These are phyloP conservation scores for Trichechus manatus DNA, from an alignment of 2,113 vertebrate genomes.

Conservation along the genomic window DNA sequence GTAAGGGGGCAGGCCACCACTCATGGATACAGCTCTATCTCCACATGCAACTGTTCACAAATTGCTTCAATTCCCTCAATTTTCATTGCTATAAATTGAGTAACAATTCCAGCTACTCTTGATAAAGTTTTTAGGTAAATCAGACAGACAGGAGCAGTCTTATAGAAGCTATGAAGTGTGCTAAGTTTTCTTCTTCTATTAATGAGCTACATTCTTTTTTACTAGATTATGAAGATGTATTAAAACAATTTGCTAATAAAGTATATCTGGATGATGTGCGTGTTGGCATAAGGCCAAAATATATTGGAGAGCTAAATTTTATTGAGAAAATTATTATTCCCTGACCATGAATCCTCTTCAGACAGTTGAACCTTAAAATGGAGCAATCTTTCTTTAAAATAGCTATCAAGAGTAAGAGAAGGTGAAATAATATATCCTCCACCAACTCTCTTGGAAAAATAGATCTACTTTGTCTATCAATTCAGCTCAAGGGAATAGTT, in stretches of 20 bases:
- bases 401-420: constrained; percentile 54
- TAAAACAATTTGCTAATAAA: constrained; percentile 30
- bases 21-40: background rate
- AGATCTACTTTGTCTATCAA: constrained; percentile 36
- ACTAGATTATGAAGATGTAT: background rate
- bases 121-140: constrained; percentile 61
- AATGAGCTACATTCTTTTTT: background rate
- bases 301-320: constrained; percentile 65
- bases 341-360: constrained; percentile 74
- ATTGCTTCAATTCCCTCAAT: background rate
- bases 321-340: constrained; percentile 76
- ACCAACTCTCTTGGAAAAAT: constrained; percentile 51
- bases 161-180: background rate
- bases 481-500: constrained; percentile 65
- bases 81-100: constrained; percentile 45
- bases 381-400: constrained; percentile 78
- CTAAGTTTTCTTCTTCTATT: background rate
- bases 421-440: constrained; percentile 48
- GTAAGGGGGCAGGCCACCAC: background rate
- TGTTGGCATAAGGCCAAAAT: constrained; percentile 45
- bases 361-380: constrained; percentile 75
- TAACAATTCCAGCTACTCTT: constrained; percentile 23
- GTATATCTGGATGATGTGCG: background rate
- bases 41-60: background rate
- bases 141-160: constrained; percentile 26